Evolutionary conservation across 2,797 vertebrate species (phyloP), one percentile per base, ranked within the genome.

Genomic region (Chiroxiphia lanceolata): DNA sequence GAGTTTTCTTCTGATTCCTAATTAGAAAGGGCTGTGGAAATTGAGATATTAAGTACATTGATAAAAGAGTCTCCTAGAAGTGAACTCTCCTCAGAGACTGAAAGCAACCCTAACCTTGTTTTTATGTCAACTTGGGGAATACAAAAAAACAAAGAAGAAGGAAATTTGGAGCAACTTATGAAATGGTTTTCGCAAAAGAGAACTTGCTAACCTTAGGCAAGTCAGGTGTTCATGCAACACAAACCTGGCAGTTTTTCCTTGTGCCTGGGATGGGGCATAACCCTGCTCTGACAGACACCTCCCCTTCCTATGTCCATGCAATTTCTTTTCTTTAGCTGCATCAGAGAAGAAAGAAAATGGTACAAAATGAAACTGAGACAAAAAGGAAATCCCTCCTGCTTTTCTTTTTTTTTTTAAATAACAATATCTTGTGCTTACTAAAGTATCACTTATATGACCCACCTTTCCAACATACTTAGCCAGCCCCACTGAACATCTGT

Each of bases 301-400:
- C 45, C 20, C 12, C 20, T 67, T 79, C 23, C 18, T 10, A 15
- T 3, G 34, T 8, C 69, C 47, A 21, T 15, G 20, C 18, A 68
- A 53, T 9, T 57, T 14, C 19, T 76, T 51, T 50, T 36, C 20
- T 63, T 75, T 5, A 75, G 13, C 6, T 27, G 50, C 18, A 29
- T 33, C 53, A 75, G 17, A 74, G 22, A 78, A 31, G 25, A 38
- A 81, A 76, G 33, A 71, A 78, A 50, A 5, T 3, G 8, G 18
- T 3, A 6, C 23, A 42, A 77, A 69, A 67, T 13, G 27, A 38
- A 75, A 48, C 16, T 9, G 57, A 44, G 6, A 56, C 10, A 54
- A 6, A 14, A 64, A 40, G 5, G 12, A 5, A 2, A 14, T 20
- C 33, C 2, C 6, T 25, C 13, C 9, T 0, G 10, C 27, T 48